Conservation (phyloP, 2,113 vertebrate species). For the Rhineura floridana region DNA sequence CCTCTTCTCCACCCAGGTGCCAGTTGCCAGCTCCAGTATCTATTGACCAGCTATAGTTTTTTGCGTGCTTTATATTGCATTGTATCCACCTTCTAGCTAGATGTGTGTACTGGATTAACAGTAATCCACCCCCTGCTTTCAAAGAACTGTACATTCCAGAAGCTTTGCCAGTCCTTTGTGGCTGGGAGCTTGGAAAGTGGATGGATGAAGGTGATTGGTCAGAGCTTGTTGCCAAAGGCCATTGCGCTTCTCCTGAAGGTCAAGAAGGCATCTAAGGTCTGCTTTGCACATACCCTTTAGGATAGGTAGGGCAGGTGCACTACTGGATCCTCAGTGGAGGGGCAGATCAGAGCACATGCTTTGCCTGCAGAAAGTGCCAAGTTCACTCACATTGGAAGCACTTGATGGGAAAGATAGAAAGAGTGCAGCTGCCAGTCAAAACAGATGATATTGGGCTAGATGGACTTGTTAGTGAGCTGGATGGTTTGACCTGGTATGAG, state of each 20-base stretch:
- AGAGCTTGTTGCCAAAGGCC: neutral
- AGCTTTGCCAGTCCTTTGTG: neutral
- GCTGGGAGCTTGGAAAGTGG: neutral
- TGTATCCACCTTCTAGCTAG: neutral
- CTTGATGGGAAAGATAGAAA: no score
- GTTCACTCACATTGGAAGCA: no score
- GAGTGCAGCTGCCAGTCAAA: no score
- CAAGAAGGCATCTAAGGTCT: neutral
- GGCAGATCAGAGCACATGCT: neutral
- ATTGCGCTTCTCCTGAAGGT: neutral
- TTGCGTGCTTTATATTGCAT: neutral
- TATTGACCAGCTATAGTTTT: neutral
- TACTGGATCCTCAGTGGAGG: neutral
- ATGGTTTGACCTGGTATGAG: neutral
- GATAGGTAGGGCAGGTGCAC: neutral
- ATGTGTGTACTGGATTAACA: neutral
- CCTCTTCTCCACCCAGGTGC: neutral
- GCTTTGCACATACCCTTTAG: neutral
- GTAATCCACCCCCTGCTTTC: neutral
- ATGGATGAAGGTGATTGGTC: conserved; percentile 12
- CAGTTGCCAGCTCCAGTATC: neutral
- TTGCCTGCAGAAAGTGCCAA: neutral
- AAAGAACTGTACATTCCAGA: neutral
- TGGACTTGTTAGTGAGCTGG: neutral
- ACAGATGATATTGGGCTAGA: neutral